Conservation (phyloP, 2,797 vertebrate genomes). For the Eulemur coronatus region DNA sequence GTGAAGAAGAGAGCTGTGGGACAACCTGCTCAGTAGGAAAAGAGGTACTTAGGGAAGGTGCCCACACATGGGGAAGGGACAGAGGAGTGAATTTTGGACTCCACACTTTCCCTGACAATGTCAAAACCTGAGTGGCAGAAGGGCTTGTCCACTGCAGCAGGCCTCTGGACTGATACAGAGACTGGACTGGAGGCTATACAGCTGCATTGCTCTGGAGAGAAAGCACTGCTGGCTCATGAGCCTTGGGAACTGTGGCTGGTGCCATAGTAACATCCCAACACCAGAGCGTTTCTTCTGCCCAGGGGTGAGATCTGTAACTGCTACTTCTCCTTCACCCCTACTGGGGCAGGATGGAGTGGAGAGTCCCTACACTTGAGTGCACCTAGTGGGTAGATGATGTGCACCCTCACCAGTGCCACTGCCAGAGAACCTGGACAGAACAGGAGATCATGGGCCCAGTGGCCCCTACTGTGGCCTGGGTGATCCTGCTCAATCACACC, state of each 20-base stretch:
- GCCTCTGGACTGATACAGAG: background rate
- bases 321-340: background rate
- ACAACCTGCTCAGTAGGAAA: background rate
- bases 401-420: background rate
- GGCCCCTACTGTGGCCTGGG: background rate
- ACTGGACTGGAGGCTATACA: fast-evolving
- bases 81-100: background rate
- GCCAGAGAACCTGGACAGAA: background rate
- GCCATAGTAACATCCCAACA: background rate
- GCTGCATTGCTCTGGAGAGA: background rate
- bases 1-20: background rate
- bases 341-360: background rate
- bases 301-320: background rate
- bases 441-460: background rate
- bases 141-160: background rate
- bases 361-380: background rate
- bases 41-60: background rate
- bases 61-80: background rate
- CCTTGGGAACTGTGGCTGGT: background rate
- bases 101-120: background rate
- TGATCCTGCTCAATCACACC: background rate
- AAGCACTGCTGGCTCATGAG: background rate
- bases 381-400: background rate
- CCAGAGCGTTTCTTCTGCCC: background rate
- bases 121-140: background rate